phyloP scores from a whole-genome alignment of 2,888 invertebrate species.

The Yponomeuta sedellus region DNA sequence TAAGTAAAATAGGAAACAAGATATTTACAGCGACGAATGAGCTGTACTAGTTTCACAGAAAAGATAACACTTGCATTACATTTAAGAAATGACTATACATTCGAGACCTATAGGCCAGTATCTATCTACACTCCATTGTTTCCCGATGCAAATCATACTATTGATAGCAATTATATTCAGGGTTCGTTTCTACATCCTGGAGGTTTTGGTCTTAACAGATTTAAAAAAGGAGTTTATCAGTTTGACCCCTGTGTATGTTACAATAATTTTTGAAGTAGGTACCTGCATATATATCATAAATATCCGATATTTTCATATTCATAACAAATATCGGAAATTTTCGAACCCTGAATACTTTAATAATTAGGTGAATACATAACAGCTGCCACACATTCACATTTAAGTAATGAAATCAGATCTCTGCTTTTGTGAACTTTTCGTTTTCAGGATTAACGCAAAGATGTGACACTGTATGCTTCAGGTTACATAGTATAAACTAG shows the following conservation, averaged over 20 bases:
- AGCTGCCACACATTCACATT: background rate
- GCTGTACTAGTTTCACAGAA: background rate
- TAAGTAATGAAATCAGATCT: conserved; percentile 9
- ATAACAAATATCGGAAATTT: too few species aligned
- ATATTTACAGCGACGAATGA: too few species aligned
- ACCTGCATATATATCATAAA: too few species aligned
- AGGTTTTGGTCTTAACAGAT: too few species aligned
- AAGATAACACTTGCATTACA: background rate
- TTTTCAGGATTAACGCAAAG: background rate
- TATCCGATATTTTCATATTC: too few species aligned
- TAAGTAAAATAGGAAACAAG: background rate
- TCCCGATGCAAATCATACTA: background rate
- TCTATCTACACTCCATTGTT: background rate
- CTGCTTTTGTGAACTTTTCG: conserved; percentile 6
- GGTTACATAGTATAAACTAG: background rate
- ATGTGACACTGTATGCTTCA: conserved; percentile 4
- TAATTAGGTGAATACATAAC: conserved; percentile 3
- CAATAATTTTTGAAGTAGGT: too few species aligned
- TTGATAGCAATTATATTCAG: background rate
- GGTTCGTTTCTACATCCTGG: too few species aligned
- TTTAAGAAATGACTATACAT: background rate
- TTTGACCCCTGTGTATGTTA: too few species aligned
- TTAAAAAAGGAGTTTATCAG: too few species aligned
- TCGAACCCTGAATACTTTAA: too few species aligned
- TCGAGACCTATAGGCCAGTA: conserved; percentile 6